Evolutionary conservation across 2,113 vertebrate genomes (phyloP).

Genomic region (Neotragus moschatus): DNA sequence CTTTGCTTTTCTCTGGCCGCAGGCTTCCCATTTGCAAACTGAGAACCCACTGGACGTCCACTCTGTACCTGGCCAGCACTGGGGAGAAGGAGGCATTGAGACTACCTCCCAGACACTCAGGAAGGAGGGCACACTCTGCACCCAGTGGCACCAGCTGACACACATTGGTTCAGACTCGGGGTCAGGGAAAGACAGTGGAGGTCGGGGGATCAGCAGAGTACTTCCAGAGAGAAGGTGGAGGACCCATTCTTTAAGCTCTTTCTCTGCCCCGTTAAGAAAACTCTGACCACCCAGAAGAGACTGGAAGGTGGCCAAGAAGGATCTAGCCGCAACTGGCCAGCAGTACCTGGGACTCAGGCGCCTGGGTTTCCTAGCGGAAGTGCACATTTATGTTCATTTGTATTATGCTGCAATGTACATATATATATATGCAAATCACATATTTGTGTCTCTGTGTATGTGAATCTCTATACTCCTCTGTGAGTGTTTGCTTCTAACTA

Average conservation of each 20-base stretch:
- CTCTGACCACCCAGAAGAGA: neutral
- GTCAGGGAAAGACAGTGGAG: neutral
- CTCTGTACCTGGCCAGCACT: neutral
- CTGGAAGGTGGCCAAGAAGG: neutral
- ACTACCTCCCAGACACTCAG: neutral
- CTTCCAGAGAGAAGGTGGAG: neutral
- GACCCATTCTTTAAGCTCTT: neutral
- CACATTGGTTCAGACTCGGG: too few relatives aligned
- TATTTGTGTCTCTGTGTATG: neutral
- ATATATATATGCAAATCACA: neutral
- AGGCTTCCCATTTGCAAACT: neutral
- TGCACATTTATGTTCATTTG: neutral
- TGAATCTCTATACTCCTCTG: neutral
- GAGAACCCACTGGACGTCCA: neutral
- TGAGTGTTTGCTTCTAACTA: neutral
- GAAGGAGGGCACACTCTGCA: neutral
- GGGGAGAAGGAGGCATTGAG: neutral
- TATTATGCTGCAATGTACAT: neutral
- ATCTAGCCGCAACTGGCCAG: neutral
- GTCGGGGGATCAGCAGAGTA: neutral
- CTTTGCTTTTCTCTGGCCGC: neutral
- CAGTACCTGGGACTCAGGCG: neutral
- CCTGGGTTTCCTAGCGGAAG: neutral
- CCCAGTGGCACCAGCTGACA: neutral
- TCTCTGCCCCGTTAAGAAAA: neutral